Conservation (phyloP, 2,888 invertebrate species). For the Acrobasis consociella region DNA sequence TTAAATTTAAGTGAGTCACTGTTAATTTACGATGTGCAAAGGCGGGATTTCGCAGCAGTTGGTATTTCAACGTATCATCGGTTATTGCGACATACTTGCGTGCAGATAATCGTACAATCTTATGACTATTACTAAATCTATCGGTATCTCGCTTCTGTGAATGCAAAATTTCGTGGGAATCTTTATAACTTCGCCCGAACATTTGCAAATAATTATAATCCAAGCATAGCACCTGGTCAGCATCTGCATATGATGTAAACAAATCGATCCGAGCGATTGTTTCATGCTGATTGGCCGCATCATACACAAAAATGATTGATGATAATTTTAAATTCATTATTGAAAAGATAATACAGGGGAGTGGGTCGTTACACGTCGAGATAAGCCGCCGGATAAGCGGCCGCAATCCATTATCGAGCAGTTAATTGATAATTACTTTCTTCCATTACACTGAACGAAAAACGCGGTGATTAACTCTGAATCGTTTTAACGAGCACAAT, state of each 20-base stretch:
- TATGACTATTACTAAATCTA: constrained; percentile 11
- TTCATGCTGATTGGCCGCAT: constrained; percentile 20
- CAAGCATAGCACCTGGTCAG: constrained; percentile 4
- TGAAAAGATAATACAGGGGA: constrained; percentile 62
- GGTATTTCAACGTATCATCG: constrained; percentile 12
- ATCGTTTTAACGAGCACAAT: constrained; percentile 81
- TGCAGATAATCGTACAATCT: constrained; percentile 18
- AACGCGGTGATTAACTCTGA: constrained; percentile 79
- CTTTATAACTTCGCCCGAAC: neutral
- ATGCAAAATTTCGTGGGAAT: constrained; percentile 19
- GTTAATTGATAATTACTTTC: constrained; percentile 83
- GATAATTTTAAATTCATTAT: constrained; percentile 67
- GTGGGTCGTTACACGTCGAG: constrained; percentile 65
- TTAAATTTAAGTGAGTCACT: constrained; percentile 11
- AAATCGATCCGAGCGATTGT: constrained; percentile 5
- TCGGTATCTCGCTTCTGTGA: neutral
- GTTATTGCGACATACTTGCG: constrained; percentile 11
- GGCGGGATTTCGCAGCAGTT: constrained; percentile 12
- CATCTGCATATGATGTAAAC: constrained; percentile 4
- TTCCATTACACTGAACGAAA: constrained; percentile 79
- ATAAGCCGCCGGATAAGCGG: constrained; percentile 75
- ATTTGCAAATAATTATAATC: neutral
- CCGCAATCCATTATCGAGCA: constrained; percentile 79
- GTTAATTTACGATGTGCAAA: neutral
- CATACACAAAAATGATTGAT: constrained; percentile 37